A percentile compares a stretch with the other conserved stretches of the same genome.
Evolutionary conservation across 2,797 vertebrate species (phyloP).

Genomic region (Sebastiscus albofasciatus): DNA sequence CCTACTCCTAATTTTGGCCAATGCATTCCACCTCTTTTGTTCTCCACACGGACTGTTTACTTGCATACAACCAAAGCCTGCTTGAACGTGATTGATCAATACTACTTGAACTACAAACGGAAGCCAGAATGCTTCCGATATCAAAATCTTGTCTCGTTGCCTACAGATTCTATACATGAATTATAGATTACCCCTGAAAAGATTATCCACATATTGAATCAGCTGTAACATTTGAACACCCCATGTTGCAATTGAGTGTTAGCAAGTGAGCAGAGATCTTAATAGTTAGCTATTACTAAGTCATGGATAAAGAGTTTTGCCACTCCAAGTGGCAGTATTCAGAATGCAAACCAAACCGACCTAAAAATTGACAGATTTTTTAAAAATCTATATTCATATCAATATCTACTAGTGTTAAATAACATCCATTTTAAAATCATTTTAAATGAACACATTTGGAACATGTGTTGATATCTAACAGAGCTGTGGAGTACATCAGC

Average conservation of each 20-base stretch:
- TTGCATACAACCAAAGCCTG: too few species aligned
- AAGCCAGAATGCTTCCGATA: too few species aligned
- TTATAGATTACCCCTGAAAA: too few species aligned
- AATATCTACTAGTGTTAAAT: neutral
- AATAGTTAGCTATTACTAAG: neutral
- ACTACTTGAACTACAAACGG: too few species aligned
- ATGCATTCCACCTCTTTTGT: accelerated
- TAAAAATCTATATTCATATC: too few species aligned
- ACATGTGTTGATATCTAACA: neutral
- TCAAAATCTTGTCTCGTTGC: too few species aligned
- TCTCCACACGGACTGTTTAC: too few species aligned
- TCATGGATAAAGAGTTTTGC: neutral
- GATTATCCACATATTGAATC: too few species aligned
- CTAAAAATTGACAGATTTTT: neutral
- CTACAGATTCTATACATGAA: too few species aligned
- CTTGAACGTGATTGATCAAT: too few species aligned
- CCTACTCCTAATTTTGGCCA: too few species aligned
- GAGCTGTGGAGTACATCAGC: neutral
- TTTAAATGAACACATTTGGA: neutral
- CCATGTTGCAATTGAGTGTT: neutral
- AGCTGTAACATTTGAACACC: neutral
- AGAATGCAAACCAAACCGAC: neutral
- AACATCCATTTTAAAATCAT: neutral
- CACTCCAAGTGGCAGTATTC: neutral
- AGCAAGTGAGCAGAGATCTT: neutral